These are phyloP conservation scores for Lepeophtheirus nordmannii DNA, from an alignment of 2,888 invertebrate species.

Conservation along the genomic window DNA sequence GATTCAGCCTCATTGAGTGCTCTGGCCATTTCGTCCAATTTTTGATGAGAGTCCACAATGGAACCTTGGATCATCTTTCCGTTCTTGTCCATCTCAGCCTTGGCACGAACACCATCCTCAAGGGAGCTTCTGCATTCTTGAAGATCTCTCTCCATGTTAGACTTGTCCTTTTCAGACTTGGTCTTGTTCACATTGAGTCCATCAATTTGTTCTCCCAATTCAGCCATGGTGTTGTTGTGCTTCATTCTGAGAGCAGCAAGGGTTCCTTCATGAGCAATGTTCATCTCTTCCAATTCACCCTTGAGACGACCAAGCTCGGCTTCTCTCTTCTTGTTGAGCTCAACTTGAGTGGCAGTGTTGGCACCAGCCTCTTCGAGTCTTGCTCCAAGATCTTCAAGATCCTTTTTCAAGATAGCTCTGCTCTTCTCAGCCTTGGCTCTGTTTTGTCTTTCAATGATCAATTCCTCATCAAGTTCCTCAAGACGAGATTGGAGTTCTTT, in stretches of 20 bases:
- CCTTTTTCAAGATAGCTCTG: conserved; percentile 33
- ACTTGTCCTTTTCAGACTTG: conserved; percentile 30
- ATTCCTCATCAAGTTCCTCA: conserved; percentile 31
- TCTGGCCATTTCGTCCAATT: conserved; percentile 40
- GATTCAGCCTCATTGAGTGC: conserved; percentile 37
- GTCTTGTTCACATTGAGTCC: conserved; percentile 41
- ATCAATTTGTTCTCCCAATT: conserved; percentile 43
- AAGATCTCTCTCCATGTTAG: conserved; percentile 22
- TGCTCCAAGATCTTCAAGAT: conserved; percentile 37
- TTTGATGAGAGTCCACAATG: conserved; percentile 37
- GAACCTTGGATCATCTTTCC: conserved; percentile 38
- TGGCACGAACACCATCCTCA: conserved; percentile 16
- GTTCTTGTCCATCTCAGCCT: conserved; percentile 24
- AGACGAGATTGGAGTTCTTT: conserved; percentile 26
- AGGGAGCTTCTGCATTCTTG: conserved; percentile 12
- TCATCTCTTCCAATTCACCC: conserved; percentile 40
- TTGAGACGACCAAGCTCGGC: conserved; percentile 42
- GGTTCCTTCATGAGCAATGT: conserved; percentile 41
- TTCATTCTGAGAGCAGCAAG: conserved; percentile 41
- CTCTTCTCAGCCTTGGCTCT: conserved; percentile 29
- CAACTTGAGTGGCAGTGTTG: conserved; percentile 40
- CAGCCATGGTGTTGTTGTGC: conserved; percentile 40
- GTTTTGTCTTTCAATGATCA: conserved; percentile 24
- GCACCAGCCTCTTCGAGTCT: conserved; percentile 41
- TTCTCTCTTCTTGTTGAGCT: conserved; percentile 45